A percentile compares a stretch with the other conserved stretches of the same genome.
Evolutionary conservation across 2,888 invertebrate genomes (phyloP).

Genomic region (Epirrhoe tristata): DNA sequence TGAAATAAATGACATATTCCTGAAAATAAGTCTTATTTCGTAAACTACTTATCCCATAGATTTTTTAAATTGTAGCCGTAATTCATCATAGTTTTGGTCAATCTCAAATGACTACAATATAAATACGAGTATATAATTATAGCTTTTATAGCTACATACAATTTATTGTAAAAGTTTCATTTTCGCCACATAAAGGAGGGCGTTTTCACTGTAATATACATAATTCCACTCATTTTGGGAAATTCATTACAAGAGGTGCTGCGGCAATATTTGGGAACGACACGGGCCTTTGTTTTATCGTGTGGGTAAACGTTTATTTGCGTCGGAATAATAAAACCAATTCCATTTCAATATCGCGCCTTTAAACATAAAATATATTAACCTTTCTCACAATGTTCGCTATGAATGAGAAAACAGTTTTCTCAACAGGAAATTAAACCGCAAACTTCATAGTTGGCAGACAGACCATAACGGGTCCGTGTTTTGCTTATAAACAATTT

Average conservation of each 20-base stretch:
- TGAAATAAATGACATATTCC: conserved; percentile 27
- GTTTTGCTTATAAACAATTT: conserved; percentile 44
- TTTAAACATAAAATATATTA: conserved; percentile 32
- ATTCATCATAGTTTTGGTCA: background rate
- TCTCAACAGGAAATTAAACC: conserved; percentile 48
- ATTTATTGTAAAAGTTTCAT: background rate
- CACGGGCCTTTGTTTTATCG: conserved; percentile 13
- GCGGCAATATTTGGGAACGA: conserved; percentile 22
- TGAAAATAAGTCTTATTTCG: background rate
- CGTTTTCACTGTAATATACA: conserved; percentile 10
- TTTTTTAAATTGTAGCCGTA: background rate
- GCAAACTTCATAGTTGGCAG: conserved; percentile 43
- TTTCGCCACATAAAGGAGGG: background rate
- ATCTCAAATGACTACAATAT: no score
- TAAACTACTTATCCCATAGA: background rate
- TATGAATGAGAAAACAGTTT: conserved; percentile 41
- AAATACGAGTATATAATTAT: no score
- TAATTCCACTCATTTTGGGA: conserved; percentile 14
- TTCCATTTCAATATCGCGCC: conserved; percentile 21
- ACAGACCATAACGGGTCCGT: conserved; percentile 34
- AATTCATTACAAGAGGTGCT: conserved; percentile 23
- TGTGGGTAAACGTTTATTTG: conserved; percentile 20
- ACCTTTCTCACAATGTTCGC: conserved; percentile 35
- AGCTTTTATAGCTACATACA: no score
- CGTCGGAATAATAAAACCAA: conserved; percentile 20